Conservation (phyloP, 2,888 invertebrate genomes). For the Oligia latruncula region DNA sequence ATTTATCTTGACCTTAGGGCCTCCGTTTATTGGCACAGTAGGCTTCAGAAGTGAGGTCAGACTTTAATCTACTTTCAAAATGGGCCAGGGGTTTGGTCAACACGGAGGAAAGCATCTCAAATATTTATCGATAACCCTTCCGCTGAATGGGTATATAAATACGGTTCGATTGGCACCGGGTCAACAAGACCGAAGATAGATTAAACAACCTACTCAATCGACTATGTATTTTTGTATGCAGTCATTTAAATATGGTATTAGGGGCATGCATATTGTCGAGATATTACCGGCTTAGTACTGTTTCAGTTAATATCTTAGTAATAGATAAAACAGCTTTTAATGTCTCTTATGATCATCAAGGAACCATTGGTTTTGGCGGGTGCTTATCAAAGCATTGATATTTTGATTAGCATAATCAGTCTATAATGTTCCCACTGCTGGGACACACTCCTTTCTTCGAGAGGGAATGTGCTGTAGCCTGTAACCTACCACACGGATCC, state of each 20-base stretch:
- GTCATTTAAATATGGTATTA: constrained; percentile 41
- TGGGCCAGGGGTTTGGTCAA: constrained; percentile 14
- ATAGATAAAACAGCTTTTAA: too few species aligned
- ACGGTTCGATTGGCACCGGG: constrained; percentile 26
- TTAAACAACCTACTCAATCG: constrained; percentile 42
- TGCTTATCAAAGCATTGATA: too few species aligned
- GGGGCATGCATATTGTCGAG: not conserved
- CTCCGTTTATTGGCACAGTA: constrained; percentile 7
- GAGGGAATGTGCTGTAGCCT: too few species aligned
- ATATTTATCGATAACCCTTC: constrained; percentile 36
- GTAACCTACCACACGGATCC: too few species aligned
- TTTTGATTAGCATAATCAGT: too few species aligned
- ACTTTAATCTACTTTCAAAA: constrained; percentile 4
- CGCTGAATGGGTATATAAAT: constrained; percentile 18
- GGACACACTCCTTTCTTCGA: too few species aligned
- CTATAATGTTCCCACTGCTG: too few species aligned
- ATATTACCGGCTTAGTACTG: not conserved
- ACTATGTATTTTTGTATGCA: constrained; percentile 26
- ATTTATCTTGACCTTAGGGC: constrained; percentile 8
- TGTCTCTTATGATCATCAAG: too few species aligned
- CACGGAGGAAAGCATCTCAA: not conserved
- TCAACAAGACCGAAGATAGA: constrained; percentile 34
- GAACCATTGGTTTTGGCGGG: too few species aligned
- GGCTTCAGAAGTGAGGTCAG: constrained; percentile 21
- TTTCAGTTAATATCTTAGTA: too few species aligned